These are phyloP conservation scores for Desoria tigrina DNA, from an alignment of 2,888 invertebrate species.

Conservation along the genomic window DNA sequence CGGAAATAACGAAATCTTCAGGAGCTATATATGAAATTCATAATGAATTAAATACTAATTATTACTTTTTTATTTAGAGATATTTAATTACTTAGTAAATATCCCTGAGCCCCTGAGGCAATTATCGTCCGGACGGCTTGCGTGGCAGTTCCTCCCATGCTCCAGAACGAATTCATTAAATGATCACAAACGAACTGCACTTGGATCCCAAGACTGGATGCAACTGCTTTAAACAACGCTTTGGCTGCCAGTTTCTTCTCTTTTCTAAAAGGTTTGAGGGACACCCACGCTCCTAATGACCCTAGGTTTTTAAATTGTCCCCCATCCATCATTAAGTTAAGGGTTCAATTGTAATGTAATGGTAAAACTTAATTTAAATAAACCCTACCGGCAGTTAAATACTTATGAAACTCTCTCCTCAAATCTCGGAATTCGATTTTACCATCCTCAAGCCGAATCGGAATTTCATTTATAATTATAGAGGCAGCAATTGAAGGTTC, in stretches of 20 bases:
- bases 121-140: background rate
- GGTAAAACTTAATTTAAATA: background rate
- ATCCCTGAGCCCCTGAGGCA: background rate
- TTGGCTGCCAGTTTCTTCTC: background rate
- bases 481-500: background rate
- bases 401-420: background rate
- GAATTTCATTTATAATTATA: background rate
- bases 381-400: slow-evolving; percentile 1
- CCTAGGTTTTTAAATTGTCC: background rate
- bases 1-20: slow-evolving; percentile 2
- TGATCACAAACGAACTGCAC: background rate
- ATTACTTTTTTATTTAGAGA: background rate
- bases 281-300: no score
- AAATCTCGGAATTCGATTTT: background rate
- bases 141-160: background rate
- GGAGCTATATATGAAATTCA: background rate
- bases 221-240: slow-evolving; percentile 5
- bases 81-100: background rate
- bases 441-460: background rate
- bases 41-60: no score
- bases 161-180: background rate
- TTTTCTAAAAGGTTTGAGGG: background rate
- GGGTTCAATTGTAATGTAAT: background rate
- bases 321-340: background rate
- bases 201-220: background rate